A percentile compares a stretch with the other conserved stretches of the same genome.
These are phyloP conservation scores for Spheniscus humboldti DNA, from an alignment of 2,797 vertebrate species.

Conservation along the genomic window DNA sequence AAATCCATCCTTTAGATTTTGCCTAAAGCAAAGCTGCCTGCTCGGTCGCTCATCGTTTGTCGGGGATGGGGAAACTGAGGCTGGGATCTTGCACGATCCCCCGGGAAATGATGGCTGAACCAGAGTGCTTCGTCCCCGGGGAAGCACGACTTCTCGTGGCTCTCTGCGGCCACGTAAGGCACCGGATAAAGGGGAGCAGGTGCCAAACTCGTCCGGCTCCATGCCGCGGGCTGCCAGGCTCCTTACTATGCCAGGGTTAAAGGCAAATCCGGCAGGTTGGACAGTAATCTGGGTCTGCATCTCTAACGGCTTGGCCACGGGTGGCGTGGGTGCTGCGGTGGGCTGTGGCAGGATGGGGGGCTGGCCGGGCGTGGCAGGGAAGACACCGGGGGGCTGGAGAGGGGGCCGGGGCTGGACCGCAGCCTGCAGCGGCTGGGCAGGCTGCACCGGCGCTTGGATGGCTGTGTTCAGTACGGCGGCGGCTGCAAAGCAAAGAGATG, in stretches of 20 bases:
- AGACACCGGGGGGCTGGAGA: slow-evolving; percentile 67
- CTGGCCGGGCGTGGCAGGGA: slow-evolving; percentile 67
- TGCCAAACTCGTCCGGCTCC: background rate
- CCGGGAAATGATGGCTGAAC: fast-evolving
- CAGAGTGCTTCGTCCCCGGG: background rate
- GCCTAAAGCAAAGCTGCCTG: background rate
- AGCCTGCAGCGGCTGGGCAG: slow-evolving; percentile 52
- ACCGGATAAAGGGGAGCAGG: background rate
- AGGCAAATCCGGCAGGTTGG: slow-evolving; percentile 87
- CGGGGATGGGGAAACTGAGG: background rate
- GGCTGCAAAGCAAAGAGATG: slow-evolving; percentile 72
- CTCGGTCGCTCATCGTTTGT: fast-evolving
- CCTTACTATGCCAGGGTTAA: slow-evolving; percentile 93
- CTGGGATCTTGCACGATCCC: background rate
- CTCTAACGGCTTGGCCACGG: slow-evolving; percentile 75
- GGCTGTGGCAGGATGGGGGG: slow-evolving; percentile 75
- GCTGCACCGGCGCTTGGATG: slow-evolving; percentile 61
- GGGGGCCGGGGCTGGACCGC: slow-evolving; percentile 83
- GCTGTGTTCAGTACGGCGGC: slow-evolving; percentile 85
- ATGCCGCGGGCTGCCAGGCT: background rate
- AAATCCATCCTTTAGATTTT: background rate
- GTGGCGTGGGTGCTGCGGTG: slow-evolving; percentile 60
- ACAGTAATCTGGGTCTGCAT: slow-evolving; percentile 82
- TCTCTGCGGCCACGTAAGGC: background rate
- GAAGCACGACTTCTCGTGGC: background rate